Percentiles rank a stretch among this genome's conserved stretches.
phyloP scores from a whole-genome alignment of 2,888 invertebrate species.

The Hermaeophaga mercurialis region DNA sequence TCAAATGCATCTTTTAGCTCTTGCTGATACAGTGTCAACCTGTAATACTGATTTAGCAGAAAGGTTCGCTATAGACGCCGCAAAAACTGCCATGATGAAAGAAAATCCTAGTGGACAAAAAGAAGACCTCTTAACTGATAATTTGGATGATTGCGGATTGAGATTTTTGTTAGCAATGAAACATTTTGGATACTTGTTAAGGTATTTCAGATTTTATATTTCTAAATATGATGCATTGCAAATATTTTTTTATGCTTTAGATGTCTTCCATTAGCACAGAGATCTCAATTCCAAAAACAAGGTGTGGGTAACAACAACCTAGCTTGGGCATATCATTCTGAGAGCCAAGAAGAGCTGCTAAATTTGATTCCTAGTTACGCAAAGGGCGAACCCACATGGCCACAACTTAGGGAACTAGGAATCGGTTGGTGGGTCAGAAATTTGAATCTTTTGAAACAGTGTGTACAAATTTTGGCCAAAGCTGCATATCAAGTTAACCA shows the following conservation, averaged over 20 bases:
- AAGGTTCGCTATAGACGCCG: conserved; percentile 73
- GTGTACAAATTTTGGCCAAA: conserved; percentile 93
- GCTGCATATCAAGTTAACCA: conserved; percentile 89
- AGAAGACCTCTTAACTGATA: conserved; percentile 70
- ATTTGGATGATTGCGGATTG: conserved; percentile 96
- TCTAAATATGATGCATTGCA: not conserved
- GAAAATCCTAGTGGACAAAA: conserved; percentile 65
- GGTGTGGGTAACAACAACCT: conserved; percentile 90
- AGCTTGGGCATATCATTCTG: conserved; percentile 99
- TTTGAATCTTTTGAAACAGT: conserved; percentile 76
- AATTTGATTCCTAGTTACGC: conserved; percentile 86
- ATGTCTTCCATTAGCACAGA: conserved; percentile 89
- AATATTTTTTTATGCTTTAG: conserved; percentile 54
- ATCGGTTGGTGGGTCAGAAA: conserved; percentile 97
- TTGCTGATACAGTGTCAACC: conserved; percentile 97
- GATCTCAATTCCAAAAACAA: conserved; percentile 82
- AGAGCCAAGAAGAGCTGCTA: conserved; percentile 93
- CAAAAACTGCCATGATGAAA: conserved; percentile 69
- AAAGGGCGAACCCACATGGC: conserved; percentile 87
- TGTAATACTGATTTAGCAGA: conserved; percentile 89
- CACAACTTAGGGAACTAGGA: conserved; percentile 84
- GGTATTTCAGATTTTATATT: conserved; percentile 37
- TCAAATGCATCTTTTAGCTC: conserved; percentile 98
- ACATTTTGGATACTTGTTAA: conserved; percentile 91
- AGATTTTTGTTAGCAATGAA: conserved; percentile 96